Percentiles rank a stretch among this genome's conserved stretches.
Evolutionary conservation across 2,888 invertebrate genomes (phyloP).

Genomic region (Galeruca laticollis): DNA sequence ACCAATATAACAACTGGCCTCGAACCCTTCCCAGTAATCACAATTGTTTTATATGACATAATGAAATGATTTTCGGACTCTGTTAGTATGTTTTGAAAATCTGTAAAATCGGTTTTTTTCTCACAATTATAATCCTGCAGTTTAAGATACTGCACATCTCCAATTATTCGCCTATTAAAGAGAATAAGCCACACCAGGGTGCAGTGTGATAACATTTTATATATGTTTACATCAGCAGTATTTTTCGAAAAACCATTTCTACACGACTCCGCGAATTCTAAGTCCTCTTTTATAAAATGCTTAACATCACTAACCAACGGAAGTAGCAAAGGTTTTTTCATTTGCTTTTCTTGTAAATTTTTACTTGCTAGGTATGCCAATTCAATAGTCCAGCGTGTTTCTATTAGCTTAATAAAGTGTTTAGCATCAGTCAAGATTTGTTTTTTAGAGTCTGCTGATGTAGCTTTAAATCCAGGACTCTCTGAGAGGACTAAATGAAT

Average conservation of each 20-base stretch:
- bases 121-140: slow-evolving; percentile 43
- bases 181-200: slow-evolving; percentile 42
- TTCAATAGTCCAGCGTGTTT: slow-evolving; percentile 39
- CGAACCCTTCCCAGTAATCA: slow-evolving; percentile 54
- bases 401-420: slow-evolving; percentile 36
- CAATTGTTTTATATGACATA: slow-evolving; percentile 51
- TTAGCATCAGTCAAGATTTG: slow-evolving; percentile 32
- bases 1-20: slow-evolving; percentile 54
- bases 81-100: slow-evolving; percentile 48
- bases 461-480: slow-evolving; percentile 33
- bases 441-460: slow-evolving; percentile 12
- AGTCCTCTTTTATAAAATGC: slow-evolving; percentile 23
- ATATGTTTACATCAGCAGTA: slow-evolving; percentile 30
- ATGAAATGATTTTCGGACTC: slow-evolving; percentile 49
- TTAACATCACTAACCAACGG: slow-evolving; percentile 39
- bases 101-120: slow-evolving; percentile 39
- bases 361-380: slow-evolving; percentile 39
- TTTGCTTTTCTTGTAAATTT: slow-evolving; percentile 40
- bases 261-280: slow-evolving; percentile 29
- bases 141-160: no score
- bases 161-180: slow-evolving; percentile 47
- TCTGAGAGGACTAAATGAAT: slow-evolving; percentile 36
- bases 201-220: slow-evolving; percentile 41
- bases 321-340: slow-evolving; percentile 39
- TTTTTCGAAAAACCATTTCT: slow-evolving; percentile 23